Conservation (phyloP, 2,113 vertebrate genomes). For the Circaetus cinerascens region DNA sequence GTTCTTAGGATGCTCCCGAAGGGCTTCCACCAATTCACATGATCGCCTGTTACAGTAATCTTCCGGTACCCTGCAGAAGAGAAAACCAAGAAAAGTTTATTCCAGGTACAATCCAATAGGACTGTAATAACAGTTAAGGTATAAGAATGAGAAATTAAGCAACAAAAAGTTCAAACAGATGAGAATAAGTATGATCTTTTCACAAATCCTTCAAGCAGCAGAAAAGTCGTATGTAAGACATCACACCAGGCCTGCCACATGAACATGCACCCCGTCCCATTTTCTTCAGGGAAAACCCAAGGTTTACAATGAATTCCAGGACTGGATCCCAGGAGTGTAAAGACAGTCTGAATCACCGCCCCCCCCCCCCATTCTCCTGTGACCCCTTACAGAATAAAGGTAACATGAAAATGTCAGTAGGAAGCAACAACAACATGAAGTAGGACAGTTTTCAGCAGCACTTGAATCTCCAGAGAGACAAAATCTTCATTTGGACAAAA, state of each 20-base stretch:
- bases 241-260: not conserved
- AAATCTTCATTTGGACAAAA: not conserved
- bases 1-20: slow-evolving; percentile 87
- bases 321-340: not conserved
- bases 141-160: not conserved
- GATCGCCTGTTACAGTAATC: slow-evolving; percentile 84
- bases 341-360: not conserved
- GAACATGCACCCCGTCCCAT: not conserved
- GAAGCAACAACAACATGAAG: not conserved
- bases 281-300: not conserved
- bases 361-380: not conserved
- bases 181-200: not conserved
- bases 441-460: not conserved
- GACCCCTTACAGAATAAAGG: not conserved
- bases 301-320: not conserved
- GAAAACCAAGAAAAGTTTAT: not conserved
- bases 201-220: not conserved
- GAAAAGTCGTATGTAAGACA: not conserved
- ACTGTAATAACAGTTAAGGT: not conserved
- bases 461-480: not conserved
- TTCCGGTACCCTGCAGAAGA: slow-evolving; percentile 80
- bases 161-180: not conserved
- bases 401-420: not conserved
- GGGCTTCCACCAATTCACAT: slow-evolving; percentile 89
- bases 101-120: not conserved